These are phyloP conservation scores for Anser brachyrhynchus DNA, from an alignment of 2,113 vertebrate genomes.

Conservation along the genomic window DNA sequence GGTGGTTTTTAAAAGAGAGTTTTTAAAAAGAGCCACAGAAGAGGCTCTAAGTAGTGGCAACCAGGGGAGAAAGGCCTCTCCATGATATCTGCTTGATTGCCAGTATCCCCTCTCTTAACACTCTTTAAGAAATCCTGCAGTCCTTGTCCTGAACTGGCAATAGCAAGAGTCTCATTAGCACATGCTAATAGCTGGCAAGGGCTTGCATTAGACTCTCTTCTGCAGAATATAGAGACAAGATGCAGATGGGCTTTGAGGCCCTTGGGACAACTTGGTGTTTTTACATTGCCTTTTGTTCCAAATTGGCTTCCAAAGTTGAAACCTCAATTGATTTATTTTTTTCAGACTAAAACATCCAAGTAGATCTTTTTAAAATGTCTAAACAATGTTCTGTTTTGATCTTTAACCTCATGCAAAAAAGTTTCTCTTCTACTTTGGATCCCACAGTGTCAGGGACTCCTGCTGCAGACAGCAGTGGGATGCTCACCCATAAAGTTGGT, in stretches of 20 bases:
- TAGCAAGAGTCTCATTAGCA: not conserved
- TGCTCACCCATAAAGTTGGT: not conserved
- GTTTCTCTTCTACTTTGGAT: not conserved
- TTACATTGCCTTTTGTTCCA: slow-evolving; percentile 35
- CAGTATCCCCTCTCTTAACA: not conserved
- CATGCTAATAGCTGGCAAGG: not conserved
- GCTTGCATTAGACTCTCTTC: not conserved
- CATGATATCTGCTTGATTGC: not conserved
- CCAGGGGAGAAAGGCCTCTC: not conserved
- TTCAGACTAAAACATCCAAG: not conserved
- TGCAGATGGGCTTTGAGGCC: slow-evolving; percentile 17
- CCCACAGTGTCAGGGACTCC: not conserved
- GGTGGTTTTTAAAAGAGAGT: not conserved
- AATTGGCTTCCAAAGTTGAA: not conserved
- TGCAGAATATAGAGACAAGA: not conserved
- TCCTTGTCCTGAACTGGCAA: not conserved
- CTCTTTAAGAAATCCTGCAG: not conserved
- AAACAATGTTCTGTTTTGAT: not conserved
- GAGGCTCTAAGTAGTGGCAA: not conserved
- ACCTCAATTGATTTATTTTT: not conserved
- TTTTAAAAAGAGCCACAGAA: not conserved
- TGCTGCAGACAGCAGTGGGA: not conserved
- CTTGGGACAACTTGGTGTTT: not conserved
- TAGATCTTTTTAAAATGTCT: not conserved
- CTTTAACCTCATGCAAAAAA: not conserved